Base-by-base conservation (phyloP, 2,888 invertebrate genomes). In the Platycheirus rosarum region DNA sequence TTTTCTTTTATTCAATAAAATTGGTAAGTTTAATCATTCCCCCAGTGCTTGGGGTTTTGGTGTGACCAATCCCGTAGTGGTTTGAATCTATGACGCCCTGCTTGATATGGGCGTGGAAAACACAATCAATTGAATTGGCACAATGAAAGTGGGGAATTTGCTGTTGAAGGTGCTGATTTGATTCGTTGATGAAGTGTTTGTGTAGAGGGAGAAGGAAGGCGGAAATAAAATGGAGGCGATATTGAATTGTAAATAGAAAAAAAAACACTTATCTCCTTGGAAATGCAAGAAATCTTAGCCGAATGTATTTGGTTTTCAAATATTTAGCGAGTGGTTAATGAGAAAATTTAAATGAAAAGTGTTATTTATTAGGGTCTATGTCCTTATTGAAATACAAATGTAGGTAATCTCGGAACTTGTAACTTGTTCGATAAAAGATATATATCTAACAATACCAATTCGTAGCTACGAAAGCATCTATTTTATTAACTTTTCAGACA, bases 81-180 rank as follows among this genome's bases (percentile, higher is more conserved):
- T 82, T 82, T 51, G 49, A 23, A 44, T 82, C 68, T 68, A 77
- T 37, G 42, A 82, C 82, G 82, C 82, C 82, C 82, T 82, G 77
- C 32, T 23, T 82, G 62, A 82, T 82, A 82, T 82, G 82, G 82
- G 82, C 82, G 82, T 82, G 82, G 82, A 82, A 77, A 82, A 73
- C 68, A 68, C 77, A 68, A 82, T 82, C 82, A 82, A 82, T 71
- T 68, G 77, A 82, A 82, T 82, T 82, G 82, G 82, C 82, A 73
- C 71, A 14, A 82, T 73, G 71, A 73, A 82, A 82, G 71, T 82
- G 82, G 82, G 77, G 77, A 82, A 82, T 82, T 68, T 68, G 71
- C 66, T 71, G 77, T 68, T 82, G 11, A 68, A 76, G 82, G 77
- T 82, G 66, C 40, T 57, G 77, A 82, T 82, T 82, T 82, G 71